Percentiles rank a stretch among this genome's conserved stretches.
Conservation (phyloP, 2,113 vertebrate genomes). For the Crotalus horridus region DNA sequence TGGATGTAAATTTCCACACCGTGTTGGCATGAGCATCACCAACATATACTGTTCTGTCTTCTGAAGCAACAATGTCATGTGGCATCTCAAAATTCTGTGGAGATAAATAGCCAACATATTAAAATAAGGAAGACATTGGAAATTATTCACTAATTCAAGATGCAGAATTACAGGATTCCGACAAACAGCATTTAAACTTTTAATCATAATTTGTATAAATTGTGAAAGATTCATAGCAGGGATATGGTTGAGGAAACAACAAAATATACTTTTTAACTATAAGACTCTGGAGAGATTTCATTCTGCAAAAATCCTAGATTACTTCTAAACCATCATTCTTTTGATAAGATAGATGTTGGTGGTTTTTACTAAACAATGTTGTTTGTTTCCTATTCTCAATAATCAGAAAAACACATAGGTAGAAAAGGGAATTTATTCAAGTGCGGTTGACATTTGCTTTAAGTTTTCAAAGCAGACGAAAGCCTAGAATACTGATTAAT, state of each 20-base stretch:
- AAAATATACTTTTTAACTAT: background rate
- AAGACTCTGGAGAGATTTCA: background rate
- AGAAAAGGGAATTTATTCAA: background rate
- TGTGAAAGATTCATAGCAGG: background rate
- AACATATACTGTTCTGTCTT: conserved; percentile 79
- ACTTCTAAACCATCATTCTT: background rate
- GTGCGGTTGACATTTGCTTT: background rate
- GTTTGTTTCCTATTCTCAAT: background rate
- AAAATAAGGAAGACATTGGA: background rate
- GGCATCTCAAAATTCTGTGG: conserved; percentile 88
- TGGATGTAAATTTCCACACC: conserved; percentile 83
- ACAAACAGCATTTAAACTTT: background rate
- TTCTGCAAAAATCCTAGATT: background rate
- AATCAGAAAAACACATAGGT: background rate
- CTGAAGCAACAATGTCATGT: conserved; percentile 82
- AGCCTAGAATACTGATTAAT: background rate
- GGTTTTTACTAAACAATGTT: background rate
- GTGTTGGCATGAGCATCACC: conserved; percentile 77
- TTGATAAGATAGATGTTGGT: background rate
- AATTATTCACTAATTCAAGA: background rate
- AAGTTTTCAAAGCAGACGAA: background rate
- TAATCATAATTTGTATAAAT: background rate
- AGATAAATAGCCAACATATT: conserved; percentile 15
- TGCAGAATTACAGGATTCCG: background rate
- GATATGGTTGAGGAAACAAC: background rate